Evolutionary conservation across 2,797 vertebrate species (phyloP), one percentile per base, ranked within the genome.

Genomic region (Poecilia gillii): DNA sequence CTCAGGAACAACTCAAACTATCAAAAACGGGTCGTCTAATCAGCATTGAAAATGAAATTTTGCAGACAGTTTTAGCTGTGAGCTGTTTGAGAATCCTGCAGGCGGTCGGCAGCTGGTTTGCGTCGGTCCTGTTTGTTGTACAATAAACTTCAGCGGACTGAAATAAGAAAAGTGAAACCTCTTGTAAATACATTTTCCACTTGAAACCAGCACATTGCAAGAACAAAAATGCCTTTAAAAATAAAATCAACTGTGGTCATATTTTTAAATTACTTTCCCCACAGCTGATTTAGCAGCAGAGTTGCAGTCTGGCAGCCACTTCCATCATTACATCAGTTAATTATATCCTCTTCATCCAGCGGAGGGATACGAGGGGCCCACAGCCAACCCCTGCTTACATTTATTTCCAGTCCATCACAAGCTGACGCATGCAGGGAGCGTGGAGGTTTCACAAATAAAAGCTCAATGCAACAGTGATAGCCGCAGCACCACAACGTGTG

Each of bases 391-490:
- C 76, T 55, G 47, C 12, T 71, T 39, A 45, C 64, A 71, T 53
- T 49, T 53, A 70, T 49, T 53, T 49, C 47, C 64, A 49, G 33
- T 76, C 64, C 75, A 77, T 77, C 64, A 77, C 64, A 41, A 59
- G 64, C 76, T 71, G 71, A 49, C 9, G 39, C 45, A 64, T 46
- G 47, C 45, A 51, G 33, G 25, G 41, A 73, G 71, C 41, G 7
- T 20, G 9, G 18, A 78, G 70, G 49, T 79, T 62, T 72, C 45
- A 73, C 20, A 62, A 33, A 64, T 72, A 51, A 79, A 73, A 64
- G 45, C 57, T 28, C 25, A 28, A 31, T 51, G 43, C 53, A 73
- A 51, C 77, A 62, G 20, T 16, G 13, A 39, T 47, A 12, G 23
- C 20, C 31, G n/a, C 16, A 9, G 5, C 59, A 39, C 31, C 62